Evolutionary conservation across 2,113 vertebrate species (phyloP).

Genomic region (Piaya cayana): DNA sequence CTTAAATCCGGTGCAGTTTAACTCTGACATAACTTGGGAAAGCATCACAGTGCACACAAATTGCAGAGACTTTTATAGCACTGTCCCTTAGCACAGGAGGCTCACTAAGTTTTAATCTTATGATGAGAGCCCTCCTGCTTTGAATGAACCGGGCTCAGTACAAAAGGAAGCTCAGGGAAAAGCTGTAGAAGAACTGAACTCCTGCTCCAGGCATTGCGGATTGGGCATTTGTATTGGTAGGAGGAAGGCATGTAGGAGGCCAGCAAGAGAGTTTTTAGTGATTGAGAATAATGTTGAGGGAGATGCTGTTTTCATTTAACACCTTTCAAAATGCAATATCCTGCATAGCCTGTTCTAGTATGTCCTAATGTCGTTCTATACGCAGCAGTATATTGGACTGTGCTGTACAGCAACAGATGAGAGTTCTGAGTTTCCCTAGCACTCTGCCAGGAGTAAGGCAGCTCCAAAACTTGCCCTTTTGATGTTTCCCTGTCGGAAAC

Average conservation of each 20-base stretch:
- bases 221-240: background rate
- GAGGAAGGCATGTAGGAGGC: background rate
- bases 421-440: background rate
- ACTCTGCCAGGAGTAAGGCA: background rate
- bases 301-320: background rate
- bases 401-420: background rate
- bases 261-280: background rate
- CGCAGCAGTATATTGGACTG: background rate
- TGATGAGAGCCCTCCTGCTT: background rate
- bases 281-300: background rate
- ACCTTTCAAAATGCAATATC: background rate
- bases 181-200: background rate
- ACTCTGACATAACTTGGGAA: background rate
- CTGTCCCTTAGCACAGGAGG: background rate
- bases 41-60: background rate
- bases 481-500: background rate
- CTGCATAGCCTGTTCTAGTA: background rate
- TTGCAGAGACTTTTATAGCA: background rate
- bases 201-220: background rate
- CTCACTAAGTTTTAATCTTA: background rate
- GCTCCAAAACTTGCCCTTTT: background rate
- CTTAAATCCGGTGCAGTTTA: background rate
- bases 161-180: background rate
- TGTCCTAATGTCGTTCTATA: background rate
- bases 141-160: background rate